Evolutionary conservation across 2,888 invertebrate genomes (phyloP), one percentile per base, ranked within the genome.

Genomic region (Branchellion lobata): DNA sequence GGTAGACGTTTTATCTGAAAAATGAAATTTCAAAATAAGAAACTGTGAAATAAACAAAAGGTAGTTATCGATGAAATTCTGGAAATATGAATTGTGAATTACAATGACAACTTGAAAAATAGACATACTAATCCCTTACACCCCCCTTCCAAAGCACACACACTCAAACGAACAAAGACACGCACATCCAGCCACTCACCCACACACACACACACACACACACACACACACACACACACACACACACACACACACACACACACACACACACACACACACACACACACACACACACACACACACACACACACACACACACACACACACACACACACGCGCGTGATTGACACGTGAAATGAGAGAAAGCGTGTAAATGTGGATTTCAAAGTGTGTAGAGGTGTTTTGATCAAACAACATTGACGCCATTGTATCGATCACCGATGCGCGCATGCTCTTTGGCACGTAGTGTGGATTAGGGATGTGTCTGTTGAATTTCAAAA

Each of bases 251-350:
- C 34, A 33, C 31, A 27, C 21, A 71, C 31, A 71, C 71, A 71
- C 31, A 33, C 33, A 71, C 31, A 71, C 33, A 71, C 31, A 71
- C 71, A 71, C 31, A 71, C 33, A 71, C n/a, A 71, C 11, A 71
- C n/a, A 71, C 71, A 71, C 31, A 71, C 71, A 71, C 31, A 71
- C 71, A 71, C 31, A 71, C 33, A 71, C 31, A 71, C 71, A 71
- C 31, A 71, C 71, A 71, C n/a, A 71, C 71, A 71, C n/a, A 71
- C 71, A 71, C n/a, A 71, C 71, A 71, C n/a, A 71, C 71, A 71
- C 29, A 71, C 71, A 71, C 31, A 71, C 71, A 71, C 31, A 71
- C 71, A 71, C 29, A 27, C 71, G 3, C 5, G 5, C 71, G 29
- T 3, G 21, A 71, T 71, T 31, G 21, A 71, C 31, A 27, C 65